Evolutionary conservation across 1,140 invertebrate genomes (phyloP).

Genomic region (Drosophila setifemur): DNA sequence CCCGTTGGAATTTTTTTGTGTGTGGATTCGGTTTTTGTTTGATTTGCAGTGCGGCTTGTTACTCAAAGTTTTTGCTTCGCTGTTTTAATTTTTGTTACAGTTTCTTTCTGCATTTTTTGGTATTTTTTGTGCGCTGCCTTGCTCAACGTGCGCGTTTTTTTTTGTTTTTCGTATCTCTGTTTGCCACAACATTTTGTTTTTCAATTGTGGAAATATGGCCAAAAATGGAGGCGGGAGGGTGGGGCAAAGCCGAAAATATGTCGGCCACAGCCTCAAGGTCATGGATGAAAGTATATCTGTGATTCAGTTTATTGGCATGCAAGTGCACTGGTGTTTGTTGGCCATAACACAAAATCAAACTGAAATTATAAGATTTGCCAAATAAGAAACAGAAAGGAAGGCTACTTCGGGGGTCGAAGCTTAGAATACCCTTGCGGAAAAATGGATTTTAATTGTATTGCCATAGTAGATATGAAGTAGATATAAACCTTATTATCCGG

Average conservation of each 20-base stretch:
- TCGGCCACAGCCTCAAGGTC: conserved; percentile 71
- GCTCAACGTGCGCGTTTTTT: conserved; percentile 51
- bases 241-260: conserved; percentile 29
- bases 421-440: too few species aligned
- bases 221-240: conserved; percentile 4
- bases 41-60: conserved; percentile 20
- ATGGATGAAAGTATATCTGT: conserved; percentile 73
- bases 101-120: conserved; percentile 35
- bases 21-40: conserved; percentile 17
- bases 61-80: conserved; percentile 48
- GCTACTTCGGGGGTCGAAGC: too few species aligned
- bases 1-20: conserved; percentile 17
- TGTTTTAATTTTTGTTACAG: conserved; percentile 54
- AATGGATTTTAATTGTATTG: too few species aligned
- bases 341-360: too few species aligned
- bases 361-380: too few species aligned
- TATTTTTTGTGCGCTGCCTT: conserved; percentile 40
- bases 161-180: conserved; percentile 39
- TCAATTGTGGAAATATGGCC: conserved; percentile 66
- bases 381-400: too few species aligned
- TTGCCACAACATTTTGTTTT: conserved; percentile 70
- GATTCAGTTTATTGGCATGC: conserved; percentile 36
- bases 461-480: too few species aligned
- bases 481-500: too few species aligned
- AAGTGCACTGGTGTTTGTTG: conserved; percentile 27